Conservation (phyloP, 2,888 invertebrate genomes). For the Nemotelus pantherinus region DNA sequence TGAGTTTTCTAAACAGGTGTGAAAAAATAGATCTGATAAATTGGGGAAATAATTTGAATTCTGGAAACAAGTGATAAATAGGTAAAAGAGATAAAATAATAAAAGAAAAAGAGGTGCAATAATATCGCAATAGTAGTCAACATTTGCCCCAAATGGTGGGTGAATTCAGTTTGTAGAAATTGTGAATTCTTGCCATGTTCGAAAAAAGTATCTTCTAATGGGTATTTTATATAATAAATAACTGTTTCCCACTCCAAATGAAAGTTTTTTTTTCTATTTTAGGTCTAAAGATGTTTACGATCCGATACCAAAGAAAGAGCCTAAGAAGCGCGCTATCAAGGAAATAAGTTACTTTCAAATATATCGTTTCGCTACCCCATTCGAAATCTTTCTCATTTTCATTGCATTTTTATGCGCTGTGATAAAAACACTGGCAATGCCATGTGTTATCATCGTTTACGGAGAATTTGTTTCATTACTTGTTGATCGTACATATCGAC, state of each 20-base stretch:
- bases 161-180: no score
- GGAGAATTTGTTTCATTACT: slow-evolving; percentile 76
- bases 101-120: no score
- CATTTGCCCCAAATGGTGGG: no score
- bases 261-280: background rate
- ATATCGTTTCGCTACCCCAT: slow-evolving; percentile 70
- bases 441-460: slow-evolving; percentile 74
- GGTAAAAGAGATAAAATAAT: no score
- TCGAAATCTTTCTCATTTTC: slow-evolving; percentile 67
- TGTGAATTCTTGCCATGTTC: no score
- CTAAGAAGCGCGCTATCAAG: slow-evolving; percentile 46
- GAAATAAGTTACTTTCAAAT: slow-evolving; percentile 56
- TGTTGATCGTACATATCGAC: slow-evolving; percentile 70
- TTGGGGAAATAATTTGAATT: no score
- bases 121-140: no score
- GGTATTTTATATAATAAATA: background rate
- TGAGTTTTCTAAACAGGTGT: no score
- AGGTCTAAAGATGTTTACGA: slow-evolving; percentile 14
- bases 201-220: no score
- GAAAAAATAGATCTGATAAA: no score
- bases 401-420: slow-evolving; percentile 68
- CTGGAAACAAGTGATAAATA: no score
- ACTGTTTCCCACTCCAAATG: background rate
- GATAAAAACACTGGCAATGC: slow-evolving; percentile 70
- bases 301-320: background rate